Conservation (phyloP, 2,113 vertebrate species). For the Struthio camelus region DNA sequence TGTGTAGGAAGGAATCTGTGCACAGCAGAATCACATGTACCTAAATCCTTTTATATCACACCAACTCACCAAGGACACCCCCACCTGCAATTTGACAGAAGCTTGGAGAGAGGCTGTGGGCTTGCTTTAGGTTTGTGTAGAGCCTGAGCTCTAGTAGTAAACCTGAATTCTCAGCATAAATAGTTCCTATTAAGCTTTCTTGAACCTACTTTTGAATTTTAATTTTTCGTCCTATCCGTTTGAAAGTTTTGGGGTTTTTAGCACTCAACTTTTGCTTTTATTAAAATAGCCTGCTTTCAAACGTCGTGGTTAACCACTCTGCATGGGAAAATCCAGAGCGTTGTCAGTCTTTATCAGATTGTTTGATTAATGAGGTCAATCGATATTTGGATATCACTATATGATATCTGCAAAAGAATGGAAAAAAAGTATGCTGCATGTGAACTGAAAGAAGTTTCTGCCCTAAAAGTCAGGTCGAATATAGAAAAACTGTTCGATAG, state of each 20-base stretch:
- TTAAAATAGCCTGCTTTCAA: neutral
- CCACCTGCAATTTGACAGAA: neutral
- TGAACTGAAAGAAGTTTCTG: neutral
- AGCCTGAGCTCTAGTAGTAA: neutral
- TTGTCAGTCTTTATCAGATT: slow-evolving; percentile 1
- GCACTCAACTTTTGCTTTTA: neutral
- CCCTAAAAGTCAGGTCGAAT: neutral
- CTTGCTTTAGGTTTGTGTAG: neutral
- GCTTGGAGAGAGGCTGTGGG: neutral
- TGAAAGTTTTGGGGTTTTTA: neutral
- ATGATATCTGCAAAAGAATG: neutral
- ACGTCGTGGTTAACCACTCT: neutral
- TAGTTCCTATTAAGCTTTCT: neutral
- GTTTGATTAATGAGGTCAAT: neutral
- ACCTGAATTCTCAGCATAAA: neutral
- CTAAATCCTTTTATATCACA: neutral
- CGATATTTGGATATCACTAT: neutral
- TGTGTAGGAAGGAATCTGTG: neutral
- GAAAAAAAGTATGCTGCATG: neutral
- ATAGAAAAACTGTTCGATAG: too few species aligned
- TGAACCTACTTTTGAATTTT: neutral
- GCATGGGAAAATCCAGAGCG: neutral
- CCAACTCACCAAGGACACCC: neutral
- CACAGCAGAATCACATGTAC: neutral
- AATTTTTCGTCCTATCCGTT: neutral